Evolutionary conservation across 2,888 invertebrate genomes (phyloP).

Genomic region (Hypercompe scribonia): DNA sequence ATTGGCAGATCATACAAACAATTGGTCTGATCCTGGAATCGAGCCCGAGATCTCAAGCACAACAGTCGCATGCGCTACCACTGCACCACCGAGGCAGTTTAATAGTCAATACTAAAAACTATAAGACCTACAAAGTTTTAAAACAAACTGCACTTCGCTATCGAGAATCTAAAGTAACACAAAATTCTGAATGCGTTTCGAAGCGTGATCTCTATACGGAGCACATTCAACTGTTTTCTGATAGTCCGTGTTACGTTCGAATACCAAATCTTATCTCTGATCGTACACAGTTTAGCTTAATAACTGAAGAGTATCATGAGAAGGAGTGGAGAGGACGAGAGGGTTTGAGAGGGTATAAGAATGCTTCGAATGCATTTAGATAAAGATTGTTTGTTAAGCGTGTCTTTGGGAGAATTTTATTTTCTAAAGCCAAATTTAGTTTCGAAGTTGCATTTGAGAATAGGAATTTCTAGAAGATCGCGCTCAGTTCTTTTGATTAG

Average conservation of each 20-base stretch:
- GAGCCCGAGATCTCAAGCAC: too few species aligned
- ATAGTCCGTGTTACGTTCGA: conserved; percentile 36
- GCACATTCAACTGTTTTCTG: conserved; percentile 48
- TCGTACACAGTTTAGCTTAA: conserved; percentile 19
- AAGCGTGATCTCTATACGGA: conserved; percentile 29
- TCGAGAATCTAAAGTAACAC: conserved; percentile 32
- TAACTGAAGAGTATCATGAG: conserved; percentile 22
- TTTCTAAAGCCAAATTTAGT: neutral
- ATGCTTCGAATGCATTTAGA: conserved; percentile 13
- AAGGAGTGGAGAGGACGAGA: neutral
- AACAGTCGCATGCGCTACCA: too few species aligned
- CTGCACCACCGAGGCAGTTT: too few species aligned
- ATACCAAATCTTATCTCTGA: conserved; percentile 23
- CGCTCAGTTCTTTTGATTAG: neutral
- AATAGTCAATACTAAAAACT: too few species aligned
- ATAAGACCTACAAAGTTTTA: too few species aligned
- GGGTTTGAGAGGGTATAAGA: neutral
- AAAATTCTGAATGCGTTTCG: conserved; percentile 32
- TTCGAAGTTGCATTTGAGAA: neutral
- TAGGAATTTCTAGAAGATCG: neutral
- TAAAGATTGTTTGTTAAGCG: conserved; percentile 8
- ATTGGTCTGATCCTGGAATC: too few species aligned
- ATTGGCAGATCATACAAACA: too few species aligned
- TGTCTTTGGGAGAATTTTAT: conserved; percentile 5
- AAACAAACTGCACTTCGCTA: neutral